phyloP scores from a whole-genome alignment of 2,113 vertebrate species.

The Caretta caretta region DNA sequence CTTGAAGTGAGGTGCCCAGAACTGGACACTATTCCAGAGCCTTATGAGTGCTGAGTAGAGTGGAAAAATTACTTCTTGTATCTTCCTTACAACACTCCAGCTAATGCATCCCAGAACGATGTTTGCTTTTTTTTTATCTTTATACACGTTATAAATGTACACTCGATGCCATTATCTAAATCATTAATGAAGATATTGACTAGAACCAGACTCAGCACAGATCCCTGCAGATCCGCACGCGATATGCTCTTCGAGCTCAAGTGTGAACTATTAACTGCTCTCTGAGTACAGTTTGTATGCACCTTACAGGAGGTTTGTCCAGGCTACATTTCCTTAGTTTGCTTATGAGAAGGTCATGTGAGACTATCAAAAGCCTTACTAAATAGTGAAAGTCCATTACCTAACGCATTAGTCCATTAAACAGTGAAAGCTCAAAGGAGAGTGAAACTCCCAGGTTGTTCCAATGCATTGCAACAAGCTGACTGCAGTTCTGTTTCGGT shows the following conservation, averaged over 20 bases:
- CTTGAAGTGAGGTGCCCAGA: background rate
- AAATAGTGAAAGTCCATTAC: background rate
- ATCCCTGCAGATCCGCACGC: background rate
- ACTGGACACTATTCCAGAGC: background rate
- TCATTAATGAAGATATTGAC: background rate
- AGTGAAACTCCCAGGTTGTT: constrained; percentile 28
- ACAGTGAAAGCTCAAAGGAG: constrained; percentile 4
- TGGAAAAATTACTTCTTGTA: background rate
- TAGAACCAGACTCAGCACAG: background rate
- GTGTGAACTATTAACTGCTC: background rate
- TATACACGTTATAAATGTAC: background rate
- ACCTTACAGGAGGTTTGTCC: background rate
- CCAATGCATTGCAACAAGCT: constrained; percentile 15
- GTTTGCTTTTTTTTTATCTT: background rate
- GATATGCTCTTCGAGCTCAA: background rate
- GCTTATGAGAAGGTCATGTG: background rate
- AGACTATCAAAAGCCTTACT: background rate
- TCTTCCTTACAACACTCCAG: background rate
- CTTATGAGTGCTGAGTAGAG: background rate
- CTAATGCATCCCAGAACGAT: background rate
- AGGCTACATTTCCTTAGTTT: background rate
- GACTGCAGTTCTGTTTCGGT: background rate
- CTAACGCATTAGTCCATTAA: background rate
- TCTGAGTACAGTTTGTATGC: background rate
- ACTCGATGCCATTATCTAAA: background rate